Base-by-base conservation (phyloP, 2,797 vertebrate species). In the Leucoraja ocellata region DNA sequence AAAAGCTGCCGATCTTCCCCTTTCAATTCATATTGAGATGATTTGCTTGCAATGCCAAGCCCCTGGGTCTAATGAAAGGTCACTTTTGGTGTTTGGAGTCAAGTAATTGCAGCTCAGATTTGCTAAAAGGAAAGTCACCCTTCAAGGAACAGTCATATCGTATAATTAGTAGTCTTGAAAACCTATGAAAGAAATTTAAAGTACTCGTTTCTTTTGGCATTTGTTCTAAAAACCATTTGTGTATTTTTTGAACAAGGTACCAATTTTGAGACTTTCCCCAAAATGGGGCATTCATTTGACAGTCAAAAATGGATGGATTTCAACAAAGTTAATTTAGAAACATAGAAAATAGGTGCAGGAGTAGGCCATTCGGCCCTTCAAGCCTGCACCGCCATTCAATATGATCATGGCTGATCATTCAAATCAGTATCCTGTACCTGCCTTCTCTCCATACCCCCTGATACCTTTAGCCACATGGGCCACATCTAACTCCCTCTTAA, bases 101-200 rank as follows among this genome's bases (percentile, higher is more conserved):
- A n/a, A 14, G 61, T 65, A n/a, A 32, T 88, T 88, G n/a, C n/a
- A 32, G 16, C 32, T 88, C n/a, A 68, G n/a, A 8, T 88, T 88
- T 88, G 28, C 84, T 68, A 65, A 88, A 68, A 36, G 84, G n/a
- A 88, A 65, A 65, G 21, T 88, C 65, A 32, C 61, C 13, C 58
- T 86, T 88, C 61, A 88, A 68, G 36, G 84, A 88, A 18, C 84
- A 88, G 28, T 88, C 65, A 88, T 65, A 21, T 4, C 68, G 65
- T 65, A 65, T 68, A 88, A 65, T 88, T 18, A 16, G 23, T 61
- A 84, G 28, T n/a, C 65, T 36, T 14, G 1, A 88, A 88, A 88
- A 88, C 32, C 61, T 16, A 68, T 86, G 4, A 88, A 68, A 32
- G 5, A n/a, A 68, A 65, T 88, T 88, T 65, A n/a, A n/a, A n/a